A percentile compares a stretch with the other conserved stretches of the same genome.
Evolutionary conservation across 2,888 invertebrate genomes (phyloP).

Genomic region (Eulithis prunata): DNA sequence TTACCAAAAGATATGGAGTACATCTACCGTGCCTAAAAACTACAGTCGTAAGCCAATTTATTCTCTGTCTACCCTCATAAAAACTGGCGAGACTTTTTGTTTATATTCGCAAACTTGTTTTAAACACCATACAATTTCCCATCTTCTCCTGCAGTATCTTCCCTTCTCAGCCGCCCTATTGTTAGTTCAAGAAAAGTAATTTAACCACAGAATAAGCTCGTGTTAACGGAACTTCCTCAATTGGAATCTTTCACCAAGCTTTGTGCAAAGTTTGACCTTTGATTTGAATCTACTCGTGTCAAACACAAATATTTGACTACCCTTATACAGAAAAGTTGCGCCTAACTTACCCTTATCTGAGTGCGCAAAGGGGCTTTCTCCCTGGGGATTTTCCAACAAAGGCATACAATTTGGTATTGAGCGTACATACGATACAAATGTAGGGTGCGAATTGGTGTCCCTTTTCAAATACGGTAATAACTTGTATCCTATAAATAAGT

Average conservation of each 20-base stretch:
- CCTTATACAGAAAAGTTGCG: constrained; percentile 35
- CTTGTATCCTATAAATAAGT: constrained; percentile 36
- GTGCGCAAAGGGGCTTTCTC: constrained; percentile 34
- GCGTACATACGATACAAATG: constrained; percentile 40
- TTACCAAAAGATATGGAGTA: too few species aligned
- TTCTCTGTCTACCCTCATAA: too few species aligned
- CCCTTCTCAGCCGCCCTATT: constrained; percentile 3
- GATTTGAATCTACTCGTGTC: constrained; percentile 31
- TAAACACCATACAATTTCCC: too few species aligned
- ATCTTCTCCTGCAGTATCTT: not conserved
- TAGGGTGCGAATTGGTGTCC: constrained; percentile 38
- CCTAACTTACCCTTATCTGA: constrained; percentile 37
- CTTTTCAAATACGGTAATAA: constrained; percentile 31
- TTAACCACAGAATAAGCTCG: constrained; percentile 3
- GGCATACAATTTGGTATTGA: constrained; percentile 38
- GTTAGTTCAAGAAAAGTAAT: constrained; percentile 5
- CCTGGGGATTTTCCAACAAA: constrained; percentile 40
- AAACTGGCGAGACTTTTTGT: too few species aligned
- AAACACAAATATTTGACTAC: constrained; percentile 35
- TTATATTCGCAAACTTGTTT: too few species aligned
- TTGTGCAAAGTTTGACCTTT: constrained; percentile 27
- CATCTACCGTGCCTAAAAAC: too few species aligned
- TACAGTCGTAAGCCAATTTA: too few species aligned
- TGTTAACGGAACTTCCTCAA: constrained; percentile 10
- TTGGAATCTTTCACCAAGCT: constrained; percentile 14